Evolutionary conservation across 1,140 invertebrate species (phyloP).

Genomic region (Bombus affinis): DNA sequence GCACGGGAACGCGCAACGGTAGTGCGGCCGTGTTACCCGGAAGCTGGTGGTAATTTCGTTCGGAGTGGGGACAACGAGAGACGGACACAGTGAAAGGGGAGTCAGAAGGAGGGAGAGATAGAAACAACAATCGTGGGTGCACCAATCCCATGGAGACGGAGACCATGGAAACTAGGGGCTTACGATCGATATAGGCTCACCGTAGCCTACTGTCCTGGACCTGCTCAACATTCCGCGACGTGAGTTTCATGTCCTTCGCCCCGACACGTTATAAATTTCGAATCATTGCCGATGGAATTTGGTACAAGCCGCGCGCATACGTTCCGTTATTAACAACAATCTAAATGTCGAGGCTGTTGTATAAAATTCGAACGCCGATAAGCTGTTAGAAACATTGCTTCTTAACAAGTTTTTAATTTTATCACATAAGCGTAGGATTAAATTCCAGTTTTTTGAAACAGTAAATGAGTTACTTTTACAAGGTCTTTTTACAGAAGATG

Average conservation of each 20-base stretch:
- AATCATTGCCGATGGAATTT: not conserved
- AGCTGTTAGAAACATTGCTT: not conserved
- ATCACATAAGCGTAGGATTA: too few relatives aligned
- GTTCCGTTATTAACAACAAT: not conserved
- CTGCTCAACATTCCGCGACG: conserved; percentile 45
- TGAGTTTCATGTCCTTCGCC: not conserved
- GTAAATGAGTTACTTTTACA: too few relatives aligned
- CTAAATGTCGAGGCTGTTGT: not conserved
- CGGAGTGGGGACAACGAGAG: conserved; percentile 8
- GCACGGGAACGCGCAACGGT: not conserved
- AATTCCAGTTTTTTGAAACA: not conserved
- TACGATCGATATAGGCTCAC: conserved; percentile 48
- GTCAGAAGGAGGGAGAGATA: not conserved
- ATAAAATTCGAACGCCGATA: not conserved
- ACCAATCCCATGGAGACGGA: conserved; percentile 56
- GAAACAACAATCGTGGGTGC: conserved; percentile 16
- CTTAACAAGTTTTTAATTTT: not conserved
- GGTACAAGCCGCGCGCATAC: too few relatives aligned
- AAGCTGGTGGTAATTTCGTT: conserved; percentile 36
- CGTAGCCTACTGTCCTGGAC: conserved; percentile 52
- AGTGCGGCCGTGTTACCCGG: conserved; percentile 6
- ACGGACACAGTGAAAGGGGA: conserved; percentile 2
- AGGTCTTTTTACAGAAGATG: too few relatives aligned
- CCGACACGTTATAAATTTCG: conserved; percentile 20
- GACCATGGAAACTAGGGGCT: conserved; percentile 55